Evolutionary conservation across 2,797 vertebrate genomes (phyloP), one percentile per base, ranked within the genome.

Genomic region (Podarcis siculus): DNA sequence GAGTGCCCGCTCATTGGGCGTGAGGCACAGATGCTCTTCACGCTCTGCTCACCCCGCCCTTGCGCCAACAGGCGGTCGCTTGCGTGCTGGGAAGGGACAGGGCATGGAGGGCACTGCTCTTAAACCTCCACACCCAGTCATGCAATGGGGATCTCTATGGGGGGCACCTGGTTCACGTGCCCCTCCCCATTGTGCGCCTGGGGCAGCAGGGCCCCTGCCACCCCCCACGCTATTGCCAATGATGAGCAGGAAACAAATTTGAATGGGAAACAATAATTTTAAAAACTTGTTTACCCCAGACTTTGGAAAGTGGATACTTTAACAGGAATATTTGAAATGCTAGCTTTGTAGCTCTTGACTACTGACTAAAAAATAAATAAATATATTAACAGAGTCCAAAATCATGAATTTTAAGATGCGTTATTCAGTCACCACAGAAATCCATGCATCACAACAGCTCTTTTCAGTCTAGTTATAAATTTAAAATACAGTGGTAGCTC

Each of bases 271-370:
- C 72, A 42, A 89, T 10, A 61, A 1, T 61, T 23, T 42, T 64
- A 0, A 86, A 77, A 86, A 78, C 83, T 32, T 69, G 67, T n/a
- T 86, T 55, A 37, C 1, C 89, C 90, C 82, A 82, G 87, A 92
- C 32, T 35, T 23, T 87, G 69, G 86, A 87, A 78, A 90, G 27
- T 8, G 86, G 42, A 93, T n/a, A 2, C 77, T 80, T 91, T 64
- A 81, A 81, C 32, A 58, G 49, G 92, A 15, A 81, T 87, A 76
- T 88, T 92, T 92, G 88, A 92, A 92, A 94, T 77, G 89, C 85
- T 89, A 88, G 85, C n/a, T 23, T 87, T 55, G 15, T 1, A 15
- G 76, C 23, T 89, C 23, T 0, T 86, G 32, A 79, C 27, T 77
- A 90, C 86, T 61, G 25, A 66, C n/a, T 85, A 71, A 69, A 42